Evolutionary conservation across 2,113 vertebrate genomes (phyloP), one percentile per base, ranked within the genome.

Genomic region (Nothobranchius kuhntae): DNA sequence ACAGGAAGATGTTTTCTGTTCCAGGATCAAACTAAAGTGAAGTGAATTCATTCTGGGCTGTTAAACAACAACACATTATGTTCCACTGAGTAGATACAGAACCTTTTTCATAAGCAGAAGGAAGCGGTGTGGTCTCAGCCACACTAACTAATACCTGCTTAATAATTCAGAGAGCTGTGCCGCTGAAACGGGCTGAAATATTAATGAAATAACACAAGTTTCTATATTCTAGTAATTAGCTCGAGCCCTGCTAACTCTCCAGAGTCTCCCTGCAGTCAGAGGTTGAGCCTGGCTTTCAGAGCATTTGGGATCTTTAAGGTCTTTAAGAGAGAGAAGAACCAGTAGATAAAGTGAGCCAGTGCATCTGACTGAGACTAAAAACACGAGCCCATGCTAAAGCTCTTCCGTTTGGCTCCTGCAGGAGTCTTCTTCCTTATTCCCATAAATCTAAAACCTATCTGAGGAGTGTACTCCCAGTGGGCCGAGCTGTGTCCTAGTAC

Each of bases 91-190:
- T 21, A 21, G 21, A 21, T 21, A 21, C 21, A 21, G 21, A 21
- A 21, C 21, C 21, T 21, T 21, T 21, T 21, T 21, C 21, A 21
- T 21, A 21, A 21, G 21, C 21, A 21, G 21, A 21, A 21, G 21
- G 21, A 21, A 21, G 21, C 21, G 21, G 21, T 21, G 21, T 21
- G 21, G 21, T 21, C 21, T 21, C 21, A 21, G 21, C 21, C 36
- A 38, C 72, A 68, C 75, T 68, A 53, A 76, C 69, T 47, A 80
- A 80, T 64, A 75, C 52, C 7, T 10, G 58, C 58, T 88, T 59
- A 89, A 91, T 89, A 79, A 89, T 90, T 90, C 78, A 91, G 17
- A 67, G 71, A 67, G 45, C 47, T 21, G 65, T 46, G 80, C 65
- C 76, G 69, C 72, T 68, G 82, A 75, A 84, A 82, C 50, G 1